Evolutionary conservation across 2,888 invertebrate genomes (phyloP), one percentile per base, ranked within the genome.

Genomic region (Drosophila picticornis): DNA sequence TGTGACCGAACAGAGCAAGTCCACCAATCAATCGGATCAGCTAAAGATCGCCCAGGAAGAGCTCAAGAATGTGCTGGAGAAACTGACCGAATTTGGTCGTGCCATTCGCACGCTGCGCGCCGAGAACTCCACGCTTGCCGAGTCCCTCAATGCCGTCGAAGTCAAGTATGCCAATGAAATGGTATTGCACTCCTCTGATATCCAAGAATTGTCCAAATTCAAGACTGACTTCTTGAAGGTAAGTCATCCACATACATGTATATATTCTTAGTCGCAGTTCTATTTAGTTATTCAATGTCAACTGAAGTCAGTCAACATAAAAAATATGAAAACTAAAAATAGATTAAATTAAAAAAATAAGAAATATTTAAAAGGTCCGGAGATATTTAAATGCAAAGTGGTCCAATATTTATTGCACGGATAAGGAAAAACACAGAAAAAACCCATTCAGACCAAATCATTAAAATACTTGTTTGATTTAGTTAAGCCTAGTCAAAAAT

Each of bases 101-200:
- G 95, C 96, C 84, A 92, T 96, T 51, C 95, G 95, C 72, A 91
- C 92, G 19, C 92, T 96, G 25, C 95, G 95, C 62, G 92, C 93
- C 11, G 96, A 97, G 91, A 94, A 96, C 66, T 94, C 95, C 43
- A 94, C 93, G 50, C 92, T 96, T 19, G 94, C 95, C 0, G 95
- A 95, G 81, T 94, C 94, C 62, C 94, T 96, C 2, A 95, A 95
- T 91, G 94, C 94, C 46, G 96, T 96, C 2, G 97, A 97, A 93
- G 95, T 96, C 75, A 97, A 97, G 91, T 97, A 97, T 90, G 95
- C 96, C 2, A 95, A 96, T 91, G 96, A 97, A 94, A 96, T 97
- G 95, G 94, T 96, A 75, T 93, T 96, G 58, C 97, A 97, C 94
- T 96, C 97, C 0, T 93, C 94, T 51, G 97, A 97, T 92, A 95